Conservation (phyloP, 2,797 vertebrate genomes). For the Pantherophis vulpinus region DNA sequence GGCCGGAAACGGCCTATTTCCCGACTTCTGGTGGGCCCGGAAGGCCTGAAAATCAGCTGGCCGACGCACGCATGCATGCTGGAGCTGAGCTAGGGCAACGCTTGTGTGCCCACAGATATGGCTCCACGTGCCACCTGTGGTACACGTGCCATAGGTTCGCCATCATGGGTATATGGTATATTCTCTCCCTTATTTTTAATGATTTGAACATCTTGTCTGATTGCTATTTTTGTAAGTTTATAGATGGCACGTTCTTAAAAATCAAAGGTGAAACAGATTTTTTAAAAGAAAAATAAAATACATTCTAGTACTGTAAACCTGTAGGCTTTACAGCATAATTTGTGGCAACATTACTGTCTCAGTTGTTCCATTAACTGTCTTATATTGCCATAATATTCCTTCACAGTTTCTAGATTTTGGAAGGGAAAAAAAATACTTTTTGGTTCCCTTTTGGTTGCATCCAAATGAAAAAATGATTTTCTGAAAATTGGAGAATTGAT, state of each 20-base stretch:
- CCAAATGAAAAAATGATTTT: not conserved
- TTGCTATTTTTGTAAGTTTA: slow-evolving; percentile 18
- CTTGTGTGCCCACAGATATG: no score
- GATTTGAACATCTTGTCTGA: slow-evolving; percentile 3
- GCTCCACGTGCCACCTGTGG: no score
- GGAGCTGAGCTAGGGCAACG: no score
- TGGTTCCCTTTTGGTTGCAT: not conserved
- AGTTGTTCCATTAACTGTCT: not conserved
- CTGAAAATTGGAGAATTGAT: not conserved
- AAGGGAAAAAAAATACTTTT: not conserved
- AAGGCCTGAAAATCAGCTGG: no score
- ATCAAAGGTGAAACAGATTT: not conserved
- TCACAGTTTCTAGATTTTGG: not conserved
- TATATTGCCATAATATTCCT: not conserved
- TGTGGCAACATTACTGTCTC: not conserved
- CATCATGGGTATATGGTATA: not conserved
- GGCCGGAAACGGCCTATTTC: no score
- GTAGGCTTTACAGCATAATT: not conserved
- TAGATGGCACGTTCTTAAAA: not conserved
- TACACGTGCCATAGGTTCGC: no score
- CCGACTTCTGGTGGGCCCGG: no score
- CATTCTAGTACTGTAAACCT: not conserved
- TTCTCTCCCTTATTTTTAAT: not conserved
- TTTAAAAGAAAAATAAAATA: not conserved
- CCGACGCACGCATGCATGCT: no score